Conservation (phyloP, 37 sponge, comb jelly and placozoan species). For the Theonella swinhoei region DNA sequence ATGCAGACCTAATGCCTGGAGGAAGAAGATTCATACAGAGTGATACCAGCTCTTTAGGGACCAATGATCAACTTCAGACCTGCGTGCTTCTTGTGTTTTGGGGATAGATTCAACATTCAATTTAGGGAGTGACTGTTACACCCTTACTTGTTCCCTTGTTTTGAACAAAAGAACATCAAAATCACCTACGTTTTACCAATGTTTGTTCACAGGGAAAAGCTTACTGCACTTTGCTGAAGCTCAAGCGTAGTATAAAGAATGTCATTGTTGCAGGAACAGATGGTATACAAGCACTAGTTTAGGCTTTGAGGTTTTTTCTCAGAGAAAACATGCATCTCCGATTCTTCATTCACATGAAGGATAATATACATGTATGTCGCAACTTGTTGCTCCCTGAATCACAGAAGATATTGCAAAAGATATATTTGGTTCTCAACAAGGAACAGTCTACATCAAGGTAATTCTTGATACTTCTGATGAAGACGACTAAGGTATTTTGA, state of each 20-base stretch:
- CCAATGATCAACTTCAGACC: conserved; percentile 6
- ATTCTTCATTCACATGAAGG: background rate
- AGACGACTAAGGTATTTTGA: too few species aligned
- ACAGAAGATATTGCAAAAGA: background rate
- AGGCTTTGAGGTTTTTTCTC: background rate
- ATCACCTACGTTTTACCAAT: background rate
- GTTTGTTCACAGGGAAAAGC: background rate
- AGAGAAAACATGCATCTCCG: too few species aligned
- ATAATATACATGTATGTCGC: background rate
- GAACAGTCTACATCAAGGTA: conserved; percentile 11
- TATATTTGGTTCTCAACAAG: conserved; percentile 7
- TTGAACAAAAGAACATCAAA: background rate
- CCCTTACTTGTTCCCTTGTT: background rate
- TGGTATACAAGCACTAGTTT: background rate
- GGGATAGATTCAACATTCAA: conserved; percentile 37
- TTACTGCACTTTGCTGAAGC: background rate
- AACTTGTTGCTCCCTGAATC: background rate
- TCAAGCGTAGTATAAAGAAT: background rate
- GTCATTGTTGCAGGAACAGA: background rate
- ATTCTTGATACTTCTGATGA: conserved; percentile 12
- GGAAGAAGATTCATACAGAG: conserved; percentile 6
- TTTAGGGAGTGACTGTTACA: conserved; percentile 14
- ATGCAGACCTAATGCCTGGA: conserved; percentile 19
- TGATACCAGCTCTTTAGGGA: background rate
- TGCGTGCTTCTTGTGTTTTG: conserved; percentile 3